Base-by-base conservation (phyloP, 2,888 invertebrate species). In the Petrolisthes cinctipes region DNA sequence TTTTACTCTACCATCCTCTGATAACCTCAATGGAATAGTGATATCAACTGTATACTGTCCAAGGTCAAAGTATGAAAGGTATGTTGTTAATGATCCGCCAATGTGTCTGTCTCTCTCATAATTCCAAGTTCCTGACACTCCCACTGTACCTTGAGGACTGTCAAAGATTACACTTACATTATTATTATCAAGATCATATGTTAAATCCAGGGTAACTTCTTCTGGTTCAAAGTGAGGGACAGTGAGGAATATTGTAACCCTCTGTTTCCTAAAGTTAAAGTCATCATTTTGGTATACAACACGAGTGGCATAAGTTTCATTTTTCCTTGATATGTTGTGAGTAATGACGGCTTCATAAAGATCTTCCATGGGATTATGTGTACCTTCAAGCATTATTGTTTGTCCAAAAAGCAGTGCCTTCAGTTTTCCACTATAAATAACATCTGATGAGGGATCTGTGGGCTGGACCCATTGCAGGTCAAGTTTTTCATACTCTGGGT, bases 31-130 rank as follows among this genome's bases (percentile, higher is more conserved):
- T 14, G 87, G 83, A 71, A 88, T 54, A 4, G 80, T 66, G 11
- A 68, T 23, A 23, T 57, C 80, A 0, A 84, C 9, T 4, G 9
- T 75, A 68, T 81, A 79, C 53, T 81, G 61, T 7, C 84, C 83
- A 53, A 83, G 81, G 53, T 68, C 53, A 57, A 83, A 83, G 57
- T 57, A 80, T 23, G 84, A 75, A 20, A 88, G 37, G 66, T 84
- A 56, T 75, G 23, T 57, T 7, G 7, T 81, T 5, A 66, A 54
- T 23, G 80, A 57, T n/a, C 37, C 14, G 14, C 37, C 83, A 66
- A 81, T 57, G 54, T 53, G 20, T n/a, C 5, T 23, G 5, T 37
- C 75, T 54, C 37, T 51, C 20, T 6, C 20, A 6, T 66, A 20
- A 17, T 37, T 6, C 81, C 80, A 84, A 6, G 61, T 80, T 51